Conservation (phyloP, 2,113 vertebrate species). For the Hymenochirus boettgeri region DNA sequence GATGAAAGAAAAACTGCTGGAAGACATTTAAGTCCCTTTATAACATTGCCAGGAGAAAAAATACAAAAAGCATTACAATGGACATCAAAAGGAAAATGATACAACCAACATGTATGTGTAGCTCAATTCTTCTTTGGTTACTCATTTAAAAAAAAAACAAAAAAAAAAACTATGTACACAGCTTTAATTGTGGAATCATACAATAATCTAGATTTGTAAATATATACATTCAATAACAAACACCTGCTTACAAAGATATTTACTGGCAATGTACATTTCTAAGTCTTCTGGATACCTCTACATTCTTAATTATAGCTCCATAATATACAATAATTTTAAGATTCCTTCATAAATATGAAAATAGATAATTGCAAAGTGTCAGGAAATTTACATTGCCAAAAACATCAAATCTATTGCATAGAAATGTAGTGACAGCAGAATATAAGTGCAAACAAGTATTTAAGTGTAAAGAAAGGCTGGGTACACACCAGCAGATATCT, state of each 20-base stretch:
- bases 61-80: not conserved
- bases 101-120: constrained; percentile 66
- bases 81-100: constrained; percentile 65
- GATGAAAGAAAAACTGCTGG: too few relatives aligned
- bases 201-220: constrained; percentile 59
- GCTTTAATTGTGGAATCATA: constrained; percentile 42
- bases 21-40: too few relatives aligned
- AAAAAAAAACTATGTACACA: constrained; percentile 60
- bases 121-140: constrained; percentile 78
- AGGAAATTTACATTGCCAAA: constrained; percentile 66
- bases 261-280: constrained; percentile 54
- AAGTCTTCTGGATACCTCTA: constrained; percentile 40
- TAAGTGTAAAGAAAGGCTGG: too few relatives aligned
- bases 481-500: too few relatives aligned
- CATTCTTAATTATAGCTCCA: constrained; percentile 72
- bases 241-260: constrained; percentile 52
- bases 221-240: constrained; percentile 53
- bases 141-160: constrained; percentile 63
- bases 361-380: constrained; percentile 72
- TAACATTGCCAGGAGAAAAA: not conserved
- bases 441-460: constrained; percentile 77
- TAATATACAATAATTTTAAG: constrained; percentile 78
- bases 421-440: constrained; percentile 83
- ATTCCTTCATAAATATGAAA: constrained; percentile 91
- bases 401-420: constrained; percentile 78